A percentile compares a stretch with the other conserved stretches of the same genome.
phyloP scores from a whole-genome alignment of 2,797 vertebrate species.

The Lepidocolaptes lacrymiger region DNA sequence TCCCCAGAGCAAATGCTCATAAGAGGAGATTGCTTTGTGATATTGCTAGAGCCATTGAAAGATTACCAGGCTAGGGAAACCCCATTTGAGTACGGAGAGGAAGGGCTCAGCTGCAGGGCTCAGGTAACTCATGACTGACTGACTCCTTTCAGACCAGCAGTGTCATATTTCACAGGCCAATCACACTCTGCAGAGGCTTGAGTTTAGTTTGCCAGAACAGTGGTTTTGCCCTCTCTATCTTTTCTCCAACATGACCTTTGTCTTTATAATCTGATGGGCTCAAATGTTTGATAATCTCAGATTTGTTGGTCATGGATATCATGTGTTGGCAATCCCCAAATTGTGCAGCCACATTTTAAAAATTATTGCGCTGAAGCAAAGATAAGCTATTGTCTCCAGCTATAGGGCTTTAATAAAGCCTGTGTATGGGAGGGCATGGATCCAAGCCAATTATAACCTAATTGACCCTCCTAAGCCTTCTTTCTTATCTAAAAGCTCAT shows the following conservation, averaged over 20 bases:
- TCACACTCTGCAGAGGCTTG: background rate
- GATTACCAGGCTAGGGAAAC: background rate
- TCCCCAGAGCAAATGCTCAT: background rate
- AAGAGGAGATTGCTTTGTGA: background rate
- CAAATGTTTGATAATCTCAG: conserved; percentile 40
- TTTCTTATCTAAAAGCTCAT: conserved; percentile 56
- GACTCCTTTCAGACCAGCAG: background rate
- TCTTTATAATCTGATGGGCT: conserved; percentile 44
- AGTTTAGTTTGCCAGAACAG: background rate
- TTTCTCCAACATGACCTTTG: background rate
- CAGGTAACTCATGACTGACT: background rate
- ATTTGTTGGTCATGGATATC: conserved; percentile 26
- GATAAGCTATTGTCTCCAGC: conserved; percentile 46
- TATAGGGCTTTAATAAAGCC: conserved; percentile 22
- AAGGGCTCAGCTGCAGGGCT: background rate
- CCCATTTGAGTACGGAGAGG: background rate
- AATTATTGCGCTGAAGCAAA: conserved; percentile 53
- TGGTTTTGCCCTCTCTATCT: background rate
- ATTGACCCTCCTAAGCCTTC: conserved; percentile 45
- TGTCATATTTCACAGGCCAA: background rate
- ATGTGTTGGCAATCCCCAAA: conserved; percentile 1
- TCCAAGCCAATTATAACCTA: conserved; percentile 61
- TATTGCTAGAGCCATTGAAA: background rate
- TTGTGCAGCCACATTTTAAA: conserved; percentile 15
- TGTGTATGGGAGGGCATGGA: conserved; percentile 17